Conservation (phyloP, 2,113 vertebrate species). For the human region GRCh38 chr6:30070001-30070500, state of each 20-base stretch:
- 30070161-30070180: not conserved
- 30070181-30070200: not conserved
- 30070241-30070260: slow-evolving; percentile 49
- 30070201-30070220: not conserved
- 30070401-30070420: not conserved
- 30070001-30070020: slow-evolving; percentile 17
- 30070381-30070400: not conserved
- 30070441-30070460: slow-evolving; percentile 50
- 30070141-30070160: not conserved
- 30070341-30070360: slow-evolving; percentile 73
- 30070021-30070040: not conserved
- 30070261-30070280: slow-evolving; percentile 51
- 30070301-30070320: slow-evolving; percentile 80
- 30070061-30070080: not conserved
- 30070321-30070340: slow-evolving; percentile 72
- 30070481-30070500: not conserved
- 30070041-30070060: not conserved
- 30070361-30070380: not conserved
- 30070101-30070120: not conserved
- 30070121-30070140: not conserved
- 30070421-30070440: not conserved
- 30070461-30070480: not conserved
- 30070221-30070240: not conserved
- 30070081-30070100: not conserved
- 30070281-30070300: slow-evolving; percentile 78